phyloP scores from a whole-genome alignment of 2,888 invertebrate genomes.

The Muscina levida region DNA sequence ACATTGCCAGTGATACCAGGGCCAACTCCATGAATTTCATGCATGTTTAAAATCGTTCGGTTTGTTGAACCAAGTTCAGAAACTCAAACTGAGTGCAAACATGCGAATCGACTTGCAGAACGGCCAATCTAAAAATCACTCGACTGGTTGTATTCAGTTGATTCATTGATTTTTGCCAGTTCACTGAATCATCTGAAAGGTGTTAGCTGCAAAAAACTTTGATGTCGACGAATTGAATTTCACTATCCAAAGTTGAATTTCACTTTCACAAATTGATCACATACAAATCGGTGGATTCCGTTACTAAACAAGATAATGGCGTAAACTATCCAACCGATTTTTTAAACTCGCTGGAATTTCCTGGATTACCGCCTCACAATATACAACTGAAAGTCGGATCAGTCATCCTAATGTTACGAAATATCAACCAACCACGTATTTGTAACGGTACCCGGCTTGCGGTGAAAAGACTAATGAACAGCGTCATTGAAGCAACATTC shows the following conservation, averaged over 20 bases:
- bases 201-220: no score
- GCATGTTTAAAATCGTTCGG: neutral
- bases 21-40: neutral
- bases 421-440: conserved; percentile 12
- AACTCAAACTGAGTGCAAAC: conserved; percentile 28
- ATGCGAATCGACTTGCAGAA: conserved; percentile 44
- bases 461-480: no score
- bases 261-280: no score
- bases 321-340: conserved; percentile 4
- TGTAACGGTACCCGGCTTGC: neutral
- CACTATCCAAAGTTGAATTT: no score
- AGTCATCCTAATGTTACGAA: conserved; percentile 37
- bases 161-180: no score
- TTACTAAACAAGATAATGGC: conserved; percentile 13
- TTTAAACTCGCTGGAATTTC: neutral
- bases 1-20: neutral
- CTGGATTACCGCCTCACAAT: conserved; percentile 22
- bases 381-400: conserved; percentile 45
- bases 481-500: no score
- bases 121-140: conserved; percentile 36
- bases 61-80: conserved; percentile 45
- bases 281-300: conserved; percentile 15
- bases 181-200: no score
- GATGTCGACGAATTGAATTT: no score
- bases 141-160: conserved; percentile 7